Evolutionary conservation across 2,113 vertebrate species (phyloP).

Genomic region (Picathartes gymnocephalus): DNA sequence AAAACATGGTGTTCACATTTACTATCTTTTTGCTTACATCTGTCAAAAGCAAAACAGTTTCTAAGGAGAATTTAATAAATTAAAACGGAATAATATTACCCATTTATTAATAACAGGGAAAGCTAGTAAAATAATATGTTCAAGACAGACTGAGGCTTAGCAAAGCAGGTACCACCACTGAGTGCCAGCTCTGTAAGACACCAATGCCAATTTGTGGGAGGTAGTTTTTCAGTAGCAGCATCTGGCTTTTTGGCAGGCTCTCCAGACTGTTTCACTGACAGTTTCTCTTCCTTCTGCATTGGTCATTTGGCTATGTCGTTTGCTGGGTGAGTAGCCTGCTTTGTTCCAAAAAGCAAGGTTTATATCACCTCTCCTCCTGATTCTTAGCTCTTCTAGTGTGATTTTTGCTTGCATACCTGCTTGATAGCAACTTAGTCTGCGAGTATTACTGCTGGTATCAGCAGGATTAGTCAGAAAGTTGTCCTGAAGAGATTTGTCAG

Average conservation of each 20-base stretch:
- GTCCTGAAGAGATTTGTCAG: background rate
- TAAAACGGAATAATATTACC: background rate
- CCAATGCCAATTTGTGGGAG: constrained; percentile 46
- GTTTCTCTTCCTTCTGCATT: constrained; percentile 2
- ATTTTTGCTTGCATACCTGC: background rate
- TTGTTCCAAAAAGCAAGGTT: background rate
- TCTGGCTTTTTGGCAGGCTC: constrained; percentile 65
- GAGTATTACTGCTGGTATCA: background rate
- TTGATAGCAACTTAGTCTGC: background rate
- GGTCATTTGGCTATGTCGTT: constrained; percentile 42
- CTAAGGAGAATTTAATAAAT: background rate
- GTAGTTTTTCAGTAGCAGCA: constrained; percentile 62
- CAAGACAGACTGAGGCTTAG: background rate
- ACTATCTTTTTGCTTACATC: background rate
- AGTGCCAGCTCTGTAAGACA: constrained; percentile 22
- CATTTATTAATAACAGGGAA: background rate
- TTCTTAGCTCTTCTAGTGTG: background rate
- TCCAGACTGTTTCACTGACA: constrained; percentile 42
- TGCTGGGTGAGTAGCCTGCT: background rate
- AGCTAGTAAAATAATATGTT: constrained; percentile 24
- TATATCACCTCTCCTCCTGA: background rate
- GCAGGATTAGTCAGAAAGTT: background rate
- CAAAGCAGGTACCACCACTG: background rate
- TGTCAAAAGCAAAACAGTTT: background rate
- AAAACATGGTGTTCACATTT: background rate